Evolutionary conservation across 2,888 invertebrate genomes (phyloP).

Genomic region (Erebia palarica): DNA sequence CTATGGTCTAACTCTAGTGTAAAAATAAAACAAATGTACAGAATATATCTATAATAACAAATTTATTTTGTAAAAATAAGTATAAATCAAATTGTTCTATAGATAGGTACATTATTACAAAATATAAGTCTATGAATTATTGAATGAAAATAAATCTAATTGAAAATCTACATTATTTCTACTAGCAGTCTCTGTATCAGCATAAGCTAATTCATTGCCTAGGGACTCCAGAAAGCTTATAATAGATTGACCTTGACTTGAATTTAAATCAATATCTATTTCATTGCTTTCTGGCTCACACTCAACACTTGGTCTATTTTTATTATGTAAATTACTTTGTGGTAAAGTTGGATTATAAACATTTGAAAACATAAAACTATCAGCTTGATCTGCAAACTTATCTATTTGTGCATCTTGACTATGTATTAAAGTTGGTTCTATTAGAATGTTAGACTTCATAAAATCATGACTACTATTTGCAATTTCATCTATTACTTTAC

Average conservation of each 20-base stretch:
- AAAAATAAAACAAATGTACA: conserved; percentile 22
- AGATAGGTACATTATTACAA: conserved; percentile 23
- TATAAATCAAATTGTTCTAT: conserved; percentile 33
- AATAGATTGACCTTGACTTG: conserved; percentile 64
- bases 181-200: conserved; percentile 71
- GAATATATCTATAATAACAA: conserved; percentile 35
- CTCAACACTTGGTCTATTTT: conserved; percentile 40
- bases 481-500: conserved; percentile 8
- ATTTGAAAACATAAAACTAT: conserved; percentile 8
- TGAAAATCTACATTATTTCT: conserved; percentile 73
- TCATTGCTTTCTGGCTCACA: conserved; percentile 34
- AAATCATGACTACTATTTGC: conserved; percentile 10
- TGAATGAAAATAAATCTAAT: conserved; percentile 72
- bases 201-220: conserved; percentile 66
- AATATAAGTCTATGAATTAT: conserved; percentile 52
- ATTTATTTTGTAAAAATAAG: conserved; percentile 34
- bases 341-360: conserved; percentile 4
- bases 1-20: too few species aligned
- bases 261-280: conserved; percentile 43
- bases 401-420: conserved; percentile 14
- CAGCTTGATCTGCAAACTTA: conserved; percentile 5
- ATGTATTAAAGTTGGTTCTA: conserved; percentile 19
- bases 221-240: conserved; percentile 72
- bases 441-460: conserved; percentile 11
- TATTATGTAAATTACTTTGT: conserved; percentile 28